A percentile compares a stretch with the other conserved stretches of the same genome.
Evolutionary conservation across 2,888 invertebrate species (phyloP).

Genomic region (Thysanoteuthis rhombus): DNA sequence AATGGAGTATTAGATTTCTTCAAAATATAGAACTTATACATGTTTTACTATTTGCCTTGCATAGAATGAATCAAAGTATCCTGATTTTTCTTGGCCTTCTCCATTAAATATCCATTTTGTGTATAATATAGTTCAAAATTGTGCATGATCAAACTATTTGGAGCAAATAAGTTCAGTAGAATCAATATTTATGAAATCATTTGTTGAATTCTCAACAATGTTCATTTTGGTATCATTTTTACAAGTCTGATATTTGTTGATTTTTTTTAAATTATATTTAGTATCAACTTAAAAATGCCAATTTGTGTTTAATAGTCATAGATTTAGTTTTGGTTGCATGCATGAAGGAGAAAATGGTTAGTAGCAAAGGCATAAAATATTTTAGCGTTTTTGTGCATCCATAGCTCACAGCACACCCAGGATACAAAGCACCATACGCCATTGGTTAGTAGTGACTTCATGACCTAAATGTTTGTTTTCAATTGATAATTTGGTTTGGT

Average conservation of each 20-base stretch:
- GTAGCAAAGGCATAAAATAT: too few relatives aligned
- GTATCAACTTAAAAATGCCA: not conserved
- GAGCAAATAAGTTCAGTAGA: not conserved
- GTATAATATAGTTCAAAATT: not conserved
- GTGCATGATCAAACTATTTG: not conserved
- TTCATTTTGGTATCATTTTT: not conserved
- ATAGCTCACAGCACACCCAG: too few relatives aligned
- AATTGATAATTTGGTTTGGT: too few relatives aligned
- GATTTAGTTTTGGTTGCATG: not conserved
- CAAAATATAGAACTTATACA: not conserved
- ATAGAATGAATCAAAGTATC: not conserved
- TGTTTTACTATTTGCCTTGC: not conserved
- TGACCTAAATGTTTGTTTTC: not conserved
- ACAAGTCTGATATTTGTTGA: not conserved
- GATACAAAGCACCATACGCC: too few relatives aligned
- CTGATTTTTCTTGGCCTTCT: not conserved
- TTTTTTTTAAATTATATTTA: not conserved
- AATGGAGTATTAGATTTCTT: not conserved
- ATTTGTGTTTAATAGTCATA: not conserved
- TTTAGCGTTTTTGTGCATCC: too few relatives aligned
- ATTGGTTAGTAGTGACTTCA: too few relatives aligned
- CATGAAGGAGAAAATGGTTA: too few relatives aligned
- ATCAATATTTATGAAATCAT: not conserved
- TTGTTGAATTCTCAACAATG: not conserved
- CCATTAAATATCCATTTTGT: not conserved